Conservation (phyloP, 2,888 invertebrate species). For the Beris chalybata region DNA sequence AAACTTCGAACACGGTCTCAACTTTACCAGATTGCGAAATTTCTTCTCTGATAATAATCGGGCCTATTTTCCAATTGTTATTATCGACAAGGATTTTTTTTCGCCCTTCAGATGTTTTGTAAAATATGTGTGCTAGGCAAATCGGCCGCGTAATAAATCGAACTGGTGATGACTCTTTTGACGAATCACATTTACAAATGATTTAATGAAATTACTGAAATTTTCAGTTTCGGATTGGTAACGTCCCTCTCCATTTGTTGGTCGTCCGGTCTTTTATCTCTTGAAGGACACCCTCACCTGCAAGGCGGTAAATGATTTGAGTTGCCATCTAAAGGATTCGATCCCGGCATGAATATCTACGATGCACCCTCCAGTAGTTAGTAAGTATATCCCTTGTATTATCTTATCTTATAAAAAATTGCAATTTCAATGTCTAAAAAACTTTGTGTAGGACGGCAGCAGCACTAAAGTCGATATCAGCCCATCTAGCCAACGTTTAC, state of each 20-base stretch:
- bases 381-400: constrained; percentile 46
- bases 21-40: background rate
- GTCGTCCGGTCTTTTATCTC: constrained; percentile 93
- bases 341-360: constrained; percentile 95
- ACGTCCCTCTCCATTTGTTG: constrained; percentile 93
- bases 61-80: too few relatives aligned
- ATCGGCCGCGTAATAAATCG: too few relatives aligned
- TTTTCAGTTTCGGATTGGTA: constrained; percentile 78
- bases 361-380: constrained; percentile 85
- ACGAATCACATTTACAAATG: too few relatives aligned
- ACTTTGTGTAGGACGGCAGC: constrained; percentile 39
- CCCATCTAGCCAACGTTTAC: constrained; percentile 86
- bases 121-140: too few relatives aligned
- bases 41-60: constrained; percentile 22
- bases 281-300: constrained; percentile 84
- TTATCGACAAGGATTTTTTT: too few relatives aligned
- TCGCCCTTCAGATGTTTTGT: too few relatives aligned
- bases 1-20: constrained; percentile 17
- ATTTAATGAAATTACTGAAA: too few relatives aligned
- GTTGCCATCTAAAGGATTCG: constrained; percentile 91
- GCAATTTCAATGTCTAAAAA: background rate
- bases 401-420: background rate
- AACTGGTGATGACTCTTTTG: too few relatives aligned
- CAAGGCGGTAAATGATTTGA: too few relatives aligned
- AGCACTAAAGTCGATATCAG: constrained; percentile 78